These are phyloP conservation scores for Oscheius sp. DNA, from an alignment of 1,140 invertebrate genomes.

Conservation along the genomic window DNA sequence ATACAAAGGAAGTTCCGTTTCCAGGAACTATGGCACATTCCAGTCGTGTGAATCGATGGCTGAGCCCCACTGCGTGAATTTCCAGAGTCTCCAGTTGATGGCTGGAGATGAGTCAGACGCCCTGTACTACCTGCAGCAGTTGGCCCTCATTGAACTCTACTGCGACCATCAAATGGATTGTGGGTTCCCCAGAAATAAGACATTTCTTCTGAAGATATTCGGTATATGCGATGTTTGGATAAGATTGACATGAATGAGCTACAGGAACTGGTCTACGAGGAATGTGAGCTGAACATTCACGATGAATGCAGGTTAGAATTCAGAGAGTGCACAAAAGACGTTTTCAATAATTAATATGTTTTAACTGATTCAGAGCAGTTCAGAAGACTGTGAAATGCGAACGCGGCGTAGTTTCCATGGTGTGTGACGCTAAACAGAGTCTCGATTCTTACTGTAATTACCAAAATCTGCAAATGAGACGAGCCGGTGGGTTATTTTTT, in stretches of 20 bases:
- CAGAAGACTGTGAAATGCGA: slow-evolving; percentile 5
- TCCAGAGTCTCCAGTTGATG: neutral
- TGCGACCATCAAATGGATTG: neutral
- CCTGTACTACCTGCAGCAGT: neutral
- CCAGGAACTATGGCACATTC: neutral
- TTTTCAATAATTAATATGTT: neutral
- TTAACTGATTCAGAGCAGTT: neutral
- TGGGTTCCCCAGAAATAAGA: neutral
- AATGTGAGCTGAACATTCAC: neutral
- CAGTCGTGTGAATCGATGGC: neutral
- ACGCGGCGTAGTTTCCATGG: neutral
- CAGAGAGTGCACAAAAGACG: neutral
- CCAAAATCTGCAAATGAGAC: slow-evolving; percentile 2
- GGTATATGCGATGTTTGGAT: neutral
- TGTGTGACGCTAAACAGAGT: neutral
- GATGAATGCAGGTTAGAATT: slow-evolving; percentile 8
- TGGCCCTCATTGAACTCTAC: neutral
- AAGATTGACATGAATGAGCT: neutral
- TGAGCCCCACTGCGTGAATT: neutral
- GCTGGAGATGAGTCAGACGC: neutral
- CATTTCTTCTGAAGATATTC: no score
- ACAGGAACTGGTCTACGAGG: neutral
- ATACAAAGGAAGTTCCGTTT: no score
- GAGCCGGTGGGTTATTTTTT: neutral
- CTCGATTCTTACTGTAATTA: neutral